phyloP scores from a whole-genome alignment of 53 echinoderm and acorn worm species.

The Arbacia lixula region DNA sequence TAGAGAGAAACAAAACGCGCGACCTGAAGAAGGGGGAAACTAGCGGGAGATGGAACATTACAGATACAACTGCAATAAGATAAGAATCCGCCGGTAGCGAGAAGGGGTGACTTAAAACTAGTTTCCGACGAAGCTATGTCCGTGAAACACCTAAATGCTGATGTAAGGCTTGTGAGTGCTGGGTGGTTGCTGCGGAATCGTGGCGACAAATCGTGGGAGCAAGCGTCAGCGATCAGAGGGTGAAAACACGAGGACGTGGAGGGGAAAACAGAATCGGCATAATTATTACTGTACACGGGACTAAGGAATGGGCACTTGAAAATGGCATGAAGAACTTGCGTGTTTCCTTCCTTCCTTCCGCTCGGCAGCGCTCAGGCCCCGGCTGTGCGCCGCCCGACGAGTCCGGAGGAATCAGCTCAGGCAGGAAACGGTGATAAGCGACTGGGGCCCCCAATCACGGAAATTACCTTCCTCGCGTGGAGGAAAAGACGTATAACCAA shows the following conservation, averaged over 20 bases:
- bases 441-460: conserved; percentile 53
- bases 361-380: neutral
- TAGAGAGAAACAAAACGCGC: too few species aligned
- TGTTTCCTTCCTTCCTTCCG: conserved; percentile 54
- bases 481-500: conserved; percentile 43
- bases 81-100: too few species aligned
- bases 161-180: too few species aligned
- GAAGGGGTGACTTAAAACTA: too few species aligned
- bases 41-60: too few species aligned
- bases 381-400: neutral
- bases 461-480: conserved; percentile 39
- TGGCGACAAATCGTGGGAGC: too few species aligned
- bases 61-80: too few species aligned
- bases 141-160: too few species aligned
- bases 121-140: too few species aligned
- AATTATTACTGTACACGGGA: conserved; percentile 52
- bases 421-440: conserved; percentile 53
- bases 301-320: conserved; percentile 44
- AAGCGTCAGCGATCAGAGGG: too few species aligned
- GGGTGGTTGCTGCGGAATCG: too few species aligned
- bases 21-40: too few species aligned
- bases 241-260: neutral
- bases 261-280: conserved; percentile 1
- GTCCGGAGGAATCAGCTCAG: conserved; percentile 37
- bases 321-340: conserved; percentile 29